Evolutionary conservation across 2,113 vertebrate species (phyloP), one percentile per base, ranked within the genome.

Genomic region (Albula glossodonta): DNA sequence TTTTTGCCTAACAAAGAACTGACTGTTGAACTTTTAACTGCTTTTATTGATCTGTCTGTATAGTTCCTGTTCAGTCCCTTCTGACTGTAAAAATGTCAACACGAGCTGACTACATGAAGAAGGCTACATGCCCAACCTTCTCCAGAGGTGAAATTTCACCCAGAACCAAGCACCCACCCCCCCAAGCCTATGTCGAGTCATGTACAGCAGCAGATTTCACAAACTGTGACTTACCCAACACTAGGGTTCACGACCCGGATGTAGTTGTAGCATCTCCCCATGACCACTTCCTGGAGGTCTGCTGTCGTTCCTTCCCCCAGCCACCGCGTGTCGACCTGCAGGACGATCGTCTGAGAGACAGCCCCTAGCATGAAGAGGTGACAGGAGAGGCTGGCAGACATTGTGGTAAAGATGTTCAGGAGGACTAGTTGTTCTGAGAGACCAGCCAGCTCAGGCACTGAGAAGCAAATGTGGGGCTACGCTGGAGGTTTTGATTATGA

Each of bases 261-360:
- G 86, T 94, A 95, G 17, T 96, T 93, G 25, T 92, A 86, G 51
- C 96, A 96, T 83, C 95, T 95, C 88, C 96, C 96, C 88, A 92
- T 89, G 78, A 93, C 84, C 90, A 96, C 93, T 88, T 63, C 90
- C 87, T 90, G 89, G 86, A 96, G 84, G 25, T 94, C 91, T 48
- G 2, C 86, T 2, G 86, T 93, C 81, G 92, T 96, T 57, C 95
- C 95, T 60, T 87, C 57, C 51, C 95, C 94, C 25, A 85, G 87
- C 94, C 94, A 95, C 22, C 5, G 70, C 5, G 5, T 10, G 10
- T 8, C 22, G 17, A n/a, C 70, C 11, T 31, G 70, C 8, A n/a
- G n/a, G 8, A 9, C 70, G 9, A 31, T n/a, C 70, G 9, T 31
- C 25, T 9, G 70, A 74, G 22, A 11, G 70, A 74, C 10, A 74